phyloP scores from a whole-genome alignment of 2,888 invertebrate genomes.

The Zygogramma bicolorata region DNA sequence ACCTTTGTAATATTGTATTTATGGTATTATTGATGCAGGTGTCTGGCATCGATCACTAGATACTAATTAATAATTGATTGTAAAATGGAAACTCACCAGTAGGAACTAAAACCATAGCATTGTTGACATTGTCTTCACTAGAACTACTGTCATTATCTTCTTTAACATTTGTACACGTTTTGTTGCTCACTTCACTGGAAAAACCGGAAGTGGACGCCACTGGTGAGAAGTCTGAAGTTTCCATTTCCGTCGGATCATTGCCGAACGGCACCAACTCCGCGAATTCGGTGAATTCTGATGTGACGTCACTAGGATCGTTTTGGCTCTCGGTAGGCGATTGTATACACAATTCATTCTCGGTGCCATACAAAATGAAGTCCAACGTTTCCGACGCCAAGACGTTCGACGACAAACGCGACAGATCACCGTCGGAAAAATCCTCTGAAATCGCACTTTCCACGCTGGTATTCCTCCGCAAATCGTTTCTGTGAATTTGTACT shows the following conservation, averaged over 20 bases:
- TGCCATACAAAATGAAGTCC: conserved; percentile 59
- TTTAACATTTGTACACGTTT: conserved; percentile 14
- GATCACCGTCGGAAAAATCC: conserved; percentile 48
- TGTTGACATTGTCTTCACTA: conserved; percentile 51
- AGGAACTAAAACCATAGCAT: conserved; percentile 64
- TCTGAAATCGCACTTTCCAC: conserved; percentile 47
- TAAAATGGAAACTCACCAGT: conserved; percentile 54
- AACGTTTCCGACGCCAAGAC: conserved; percentile 48
- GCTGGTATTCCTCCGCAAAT: conserved; percentile 36
- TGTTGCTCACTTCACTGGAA: conserved; percentile 17
- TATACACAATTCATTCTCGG: conserved; percentile 55
- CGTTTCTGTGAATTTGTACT: conserved; percentile 38
- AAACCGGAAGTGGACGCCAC: conserved; percentile 26
- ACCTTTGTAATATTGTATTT: too few relatives aligned
- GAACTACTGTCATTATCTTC: conserved; percentile 24
- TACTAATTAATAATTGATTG: neutral
- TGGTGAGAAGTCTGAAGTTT: conserved; percentile 19
- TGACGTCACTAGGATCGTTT: conserved; percentile 47
- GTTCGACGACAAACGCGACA: conserved; percentile 20
- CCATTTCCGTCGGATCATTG: conserved; percentile 22
- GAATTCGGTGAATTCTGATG: conserved; percentile 42
- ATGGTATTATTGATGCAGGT: too few relatives aligned
- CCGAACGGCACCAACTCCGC: conserved; percentile 50
- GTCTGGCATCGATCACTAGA: too few relatives aligned
- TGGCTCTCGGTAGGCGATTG: conserved; percentile 55